Base-by-base conservation (phyloP, 2,888 invertebrate genomes). In the Epiblema foenella region DNA sequence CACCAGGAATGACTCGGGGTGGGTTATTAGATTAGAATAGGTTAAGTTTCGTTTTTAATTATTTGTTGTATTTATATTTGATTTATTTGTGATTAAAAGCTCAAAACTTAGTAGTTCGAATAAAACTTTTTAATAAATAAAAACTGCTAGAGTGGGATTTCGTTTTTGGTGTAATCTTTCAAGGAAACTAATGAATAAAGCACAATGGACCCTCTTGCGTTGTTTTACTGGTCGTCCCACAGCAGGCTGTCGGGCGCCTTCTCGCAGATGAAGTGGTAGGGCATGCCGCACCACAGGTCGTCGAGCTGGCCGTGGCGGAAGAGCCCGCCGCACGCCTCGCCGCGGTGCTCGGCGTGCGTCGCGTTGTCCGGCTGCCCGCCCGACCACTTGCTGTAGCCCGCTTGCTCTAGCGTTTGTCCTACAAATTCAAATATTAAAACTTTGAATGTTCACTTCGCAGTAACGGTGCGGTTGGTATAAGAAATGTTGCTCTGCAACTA, bases 281-380 rank as follows among this genome's bases (percentile, higher is more conserved):
- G 18, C 18, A 74, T 72, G 18, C 79, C 76, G 58, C 83, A 88
- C 81, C 82, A 83, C 8, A 80, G 65, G 68, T 87, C 85, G n/a
- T 84, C 79, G 0, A 85, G 67, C 10, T 72, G 37, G 0, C 78
- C 85, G 0, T 59, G 59, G 1, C 84, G 75, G 69, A 77, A 81
- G 8, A 87, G 33, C 9, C 59, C 65, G 20, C 73, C 73, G 58
- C 69, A 73, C 29, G 59, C 57, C 59, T 73, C 49, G 7, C 69
- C 69, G 11, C 29, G 46, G 42, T 51, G 29, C 37, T 64, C 64
- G 3, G 7, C 17, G 18, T 39, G 37, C 8, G 56, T 52, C 10
- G 4, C 17, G 37, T 73, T 72, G 67, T 64, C 68, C 5, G 71
- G 71, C 57, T 72, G 62, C 3, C 71, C 71, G 11, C 39, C 62